Percentiles rank a stretch among this genome's conserved stretches.
Evolutionary conservation across 2,797 vertebrate genomes (phyloP).

Genomic region (Orientallactaga sibirica): DNA sequence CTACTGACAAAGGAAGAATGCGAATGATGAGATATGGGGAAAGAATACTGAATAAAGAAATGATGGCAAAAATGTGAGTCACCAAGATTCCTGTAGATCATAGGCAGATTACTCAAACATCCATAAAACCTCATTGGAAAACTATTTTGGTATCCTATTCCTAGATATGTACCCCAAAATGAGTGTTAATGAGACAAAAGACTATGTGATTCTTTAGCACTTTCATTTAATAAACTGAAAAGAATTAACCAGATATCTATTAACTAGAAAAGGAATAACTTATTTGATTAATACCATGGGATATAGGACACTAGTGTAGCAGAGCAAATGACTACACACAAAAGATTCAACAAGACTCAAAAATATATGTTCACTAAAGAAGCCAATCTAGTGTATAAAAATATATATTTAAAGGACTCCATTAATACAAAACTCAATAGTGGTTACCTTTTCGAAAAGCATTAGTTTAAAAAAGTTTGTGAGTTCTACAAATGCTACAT

Average conservation of each 20-base stretch:
- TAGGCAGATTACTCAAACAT: not conserved
- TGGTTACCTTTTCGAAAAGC: not conserved
- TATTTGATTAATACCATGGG: not conserved
- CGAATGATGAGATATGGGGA: too few species aligned
- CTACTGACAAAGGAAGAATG: not conserved
- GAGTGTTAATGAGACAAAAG: not conserved
- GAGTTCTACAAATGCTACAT: not conserved
- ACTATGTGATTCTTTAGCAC: not conserved
- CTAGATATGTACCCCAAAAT: not conserved
- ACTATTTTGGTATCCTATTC: not conserved
- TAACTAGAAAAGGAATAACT: not conserved
- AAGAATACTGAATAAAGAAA: not conserved
- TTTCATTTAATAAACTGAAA: conserved; percentile 14
- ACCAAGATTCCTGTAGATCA: not conserved
- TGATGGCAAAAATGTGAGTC: not conserved
- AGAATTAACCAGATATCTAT: not conserved
- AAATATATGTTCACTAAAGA: conserved; percentile 4
- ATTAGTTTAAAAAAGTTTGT: not conserved
- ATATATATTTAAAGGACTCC: not conserved
- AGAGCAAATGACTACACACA: not conserved
- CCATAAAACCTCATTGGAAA: not conserved
- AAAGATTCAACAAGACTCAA: not conserved
- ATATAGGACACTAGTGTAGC: not conserved
- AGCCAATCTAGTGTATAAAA: not conserved
- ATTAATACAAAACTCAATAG: not conserved